These are phyloP conservation scores for Metallyticus violacea DNA, from an alignment of 2,888 invertebrate genomes.

Conservation along the genomic window DNA sequence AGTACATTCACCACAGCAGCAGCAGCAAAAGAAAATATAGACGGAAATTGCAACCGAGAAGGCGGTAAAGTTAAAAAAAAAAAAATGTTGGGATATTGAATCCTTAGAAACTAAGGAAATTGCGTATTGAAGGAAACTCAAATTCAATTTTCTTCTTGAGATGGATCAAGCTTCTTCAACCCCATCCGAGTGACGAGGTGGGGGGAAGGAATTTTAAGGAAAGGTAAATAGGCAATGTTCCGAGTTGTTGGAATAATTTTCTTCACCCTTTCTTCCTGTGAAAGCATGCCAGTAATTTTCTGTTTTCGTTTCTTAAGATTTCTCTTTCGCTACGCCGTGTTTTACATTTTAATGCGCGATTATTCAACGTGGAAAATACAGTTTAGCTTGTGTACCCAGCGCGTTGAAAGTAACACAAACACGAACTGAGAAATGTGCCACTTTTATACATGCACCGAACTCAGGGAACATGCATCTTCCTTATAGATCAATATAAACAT, in stretches of 20 bases:
- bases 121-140: slow-evolving; percentile 10
- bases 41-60: slow-evolving; percentile 14
- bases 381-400: too few relatives aligned
- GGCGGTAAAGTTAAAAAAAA: background rate
- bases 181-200: background rate
- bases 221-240: background rate
- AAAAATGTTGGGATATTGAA: slow-evolving; percentile 1
- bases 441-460: too few relatives aligned
- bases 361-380: too few relatives aligned
- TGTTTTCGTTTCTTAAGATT: background rate
- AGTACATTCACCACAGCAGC: background rate
- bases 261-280: background rate
- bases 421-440: too few relatives aligned
- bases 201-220: background rate
- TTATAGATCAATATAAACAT: too few relatives aligned
- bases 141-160: slow-evolving; percentile 9
- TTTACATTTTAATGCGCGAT: too few relatives aligned
- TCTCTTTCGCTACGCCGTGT: too few relatives aligned
- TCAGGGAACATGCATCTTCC: too few relatives aligned
- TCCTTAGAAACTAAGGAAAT: slow-evolving; percentile 7
- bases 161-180: background rate
- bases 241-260: background rate
- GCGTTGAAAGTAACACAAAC: too few relatives aligned
- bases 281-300: background rate
- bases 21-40: background rate